phyloP scores from a whole-genome alignment of 2,797 vertebrate genomes.

The Aplochiton taeniatus region DNA sequence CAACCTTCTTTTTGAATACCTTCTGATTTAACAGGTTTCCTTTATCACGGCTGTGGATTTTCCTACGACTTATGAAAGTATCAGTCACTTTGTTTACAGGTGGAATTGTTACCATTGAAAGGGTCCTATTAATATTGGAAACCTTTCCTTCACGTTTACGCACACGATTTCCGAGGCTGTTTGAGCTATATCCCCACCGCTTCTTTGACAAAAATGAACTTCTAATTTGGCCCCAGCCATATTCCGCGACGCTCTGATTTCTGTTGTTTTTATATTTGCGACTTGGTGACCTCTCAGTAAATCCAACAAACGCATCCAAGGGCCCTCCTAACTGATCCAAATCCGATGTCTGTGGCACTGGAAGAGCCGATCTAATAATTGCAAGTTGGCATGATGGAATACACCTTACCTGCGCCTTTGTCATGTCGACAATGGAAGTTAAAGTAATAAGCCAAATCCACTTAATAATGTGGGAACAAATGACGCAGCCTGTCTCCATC shows the following conservation, averaged over 20 bases:
- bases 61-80: slow-evolving; percentile 4
- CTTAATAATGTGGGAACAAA: slow-evolving; percentile 52
- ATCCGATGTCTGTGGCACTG: slow-evolving; percentile 50
- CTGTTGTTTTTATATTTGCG: slow-evolving; percentile 7
- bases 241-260: slow-evolving; percentile 44
- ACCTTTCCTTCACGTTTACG: neutral
- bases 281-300: slow-evolving; percentile 36
- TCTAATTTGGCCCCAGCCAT: slow-evolving; percentile 39
- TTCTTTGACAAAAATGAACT: neutral
- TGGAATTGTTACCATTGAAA: no score
- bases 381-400: slow-evolving; percentile 70
- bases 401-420: slow-evolving; percentile 79
- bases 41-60: neutral
- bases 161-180: slow-evolving; percentile 31
- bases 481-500: slow-evolving; percentile 66
- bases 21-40: slow-evolving; percentile 19
- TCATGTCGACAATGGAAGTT: slow-evolving; percentile 73
- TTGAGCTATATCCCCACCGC: slow-evolving; percentile 28
- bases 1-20: slow-evolving; percentile 24
- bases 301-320: slow-evolving; percentile 48
- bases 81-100: slow-evolving; percentile 9
- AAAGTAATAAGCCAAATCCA: slow-evolving; percentile 65
- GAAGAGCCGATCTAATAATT: slow-evolving; percentile 33
- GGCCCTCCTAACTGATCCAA: slow-evolving; percentile 40
- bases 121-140: no score